Conservation (phyloP, 2,113 vertebrate genomes). For the Polypterus bichir region DNA sequence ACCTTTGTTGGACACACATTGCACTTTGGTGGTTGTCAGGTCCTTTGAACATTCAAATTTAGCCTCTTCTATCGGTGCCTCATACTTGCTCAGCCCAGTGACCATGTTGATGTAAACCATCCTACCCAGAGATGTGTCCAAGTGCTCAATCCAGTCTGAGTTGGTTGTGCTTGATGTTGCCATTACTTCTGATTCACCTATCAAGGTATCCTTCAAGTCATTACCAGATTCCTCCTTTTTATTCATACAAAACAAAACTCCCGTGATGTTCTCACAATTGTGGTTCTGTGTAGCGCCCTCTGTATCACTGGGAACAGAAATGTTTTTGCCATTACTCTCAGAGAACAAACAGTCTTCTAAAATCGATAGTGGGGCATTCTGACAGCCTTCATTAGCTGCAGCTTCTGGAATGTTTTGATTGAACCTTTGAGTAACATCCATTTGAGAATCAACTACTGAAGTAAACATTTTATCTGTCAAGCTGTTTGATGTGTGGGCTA, state of each 20-base stretch:
- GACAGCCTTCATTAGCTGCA: no score
- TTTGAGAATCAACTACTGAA: no score
- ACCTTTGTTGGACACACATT: slow-evolving; percentile 69
- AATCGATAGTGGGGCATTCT: no score
- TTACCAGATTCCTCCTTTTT: no score
- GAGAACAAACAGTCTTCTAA: no score
- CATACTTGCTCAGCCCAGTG: slow-evolving; percentile 79
- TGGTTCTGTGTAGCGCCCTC: background rate
- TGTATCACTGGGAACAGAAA: background rate
- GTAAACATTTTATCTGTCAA: no score
- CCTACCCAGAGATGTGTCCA: slow-evolving; percentile 58
- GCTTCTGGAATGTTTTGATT: no score
- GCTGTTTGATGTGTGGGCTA: no score
- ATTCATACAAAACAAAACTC: no score
- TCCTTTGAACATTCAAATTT: slow-evolving; percentile 60
- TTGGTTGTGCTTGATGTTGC: background rate
- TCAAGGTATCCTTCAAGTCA: background rate
- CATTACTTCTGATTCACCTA: background rate
- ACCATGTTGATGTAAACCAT: slow-evolving; percentile 70
- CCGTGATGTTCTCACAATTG: background rate
- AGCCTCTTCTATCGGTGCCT: slow-evolving; percentile 42
- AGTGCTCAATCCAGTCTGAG: slow-evolving; percentile 66
- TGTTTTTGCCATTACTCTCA: no score
- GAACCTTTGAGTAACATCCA: no score
- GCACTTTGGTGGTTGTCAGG: slow-evolving; percentile 73